Conservation (phyloP, 2,113 vertebrate species). For the Gnathonemus echidnorhynchus region DNA sequence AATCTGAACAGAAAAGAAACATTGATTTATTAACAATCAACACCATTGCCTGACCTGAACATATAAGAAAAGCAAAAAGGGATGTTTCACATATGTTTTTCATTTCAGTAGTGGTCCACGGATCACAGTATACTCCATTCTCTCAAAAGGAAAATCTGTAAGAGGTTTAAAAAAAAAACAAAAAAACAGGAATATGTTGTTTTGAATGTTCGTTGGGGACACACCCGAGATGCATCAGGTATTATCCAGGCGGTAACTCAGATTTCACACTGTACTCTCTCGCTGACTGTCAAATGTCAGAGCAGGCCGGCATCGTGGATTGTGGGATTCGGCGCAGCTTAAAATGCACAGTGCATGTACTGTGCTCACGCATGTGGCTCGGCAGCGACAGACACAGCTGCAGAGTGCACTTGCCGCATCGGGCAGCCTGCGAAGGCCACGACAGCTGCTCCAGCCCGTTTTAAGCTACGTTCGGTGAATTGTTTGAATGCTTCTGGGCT, state of each 20-base stretch:
- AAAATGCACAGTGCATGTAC: background rate
- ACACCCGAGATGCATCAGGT: background rate
- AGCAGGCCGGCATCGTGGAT: background rate
- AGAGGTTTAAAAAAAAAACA: background rate
- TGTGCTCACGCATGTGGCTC: background rate
- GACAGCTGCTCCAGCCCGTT: background rate
- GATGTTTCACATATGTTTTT: background rate
- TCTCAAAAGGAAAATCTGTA: conserved; percentile 23
- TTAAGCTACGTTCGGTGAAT: background rate
- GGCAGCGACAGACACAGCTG: background rate
- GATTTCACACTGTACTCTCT: background rate
- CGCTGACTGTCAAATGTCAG: background rate
- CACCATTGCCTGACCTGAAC: background rate
- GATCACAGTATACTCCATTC: conserved; percentile 44
- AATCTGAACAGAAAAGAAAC: background rate
- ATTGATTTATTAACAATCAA: background rate
- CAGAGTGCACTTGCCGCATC: background rate
- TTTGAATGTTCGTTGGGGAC: background rate
- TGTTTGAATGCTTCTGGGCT: background rate
- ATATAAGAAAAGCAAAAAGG: background rate
- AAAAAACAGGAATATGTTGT: background rate
- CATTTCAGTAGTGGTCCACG: conserved; percentile 42
- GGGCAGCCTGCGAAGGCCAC: background rate
- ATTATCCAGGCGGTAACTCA: background rate
- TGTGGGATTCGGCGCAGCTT: background rate